phyloP scores from a whole-genome alignment of 2,888 invertebrate genomes.

The Hirtodrosophila alboralis region DNA sequence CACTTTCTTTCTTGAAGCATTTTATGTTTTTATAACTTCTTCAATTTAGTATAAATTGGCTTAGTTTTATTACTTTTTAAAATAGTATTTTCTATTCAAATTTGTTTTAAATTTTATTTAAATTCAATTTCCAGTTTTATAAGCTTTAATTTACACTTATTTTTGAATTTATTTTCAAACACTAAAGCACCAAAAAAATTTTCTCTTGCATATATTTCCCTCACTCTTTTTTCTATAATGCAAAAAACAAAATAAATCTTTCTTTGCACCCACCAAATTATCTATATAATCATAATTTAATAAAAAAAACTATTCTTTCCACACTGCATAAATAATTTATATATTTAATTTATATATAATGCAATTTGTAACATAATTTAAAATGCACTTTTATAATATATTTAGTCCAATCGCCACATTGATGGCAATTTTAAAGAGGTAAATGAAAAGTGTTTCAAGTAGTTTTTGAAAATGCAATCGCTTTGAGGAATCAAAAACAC shows the following conservation, averaged over 20 bases:
- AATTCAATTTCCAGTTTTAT: neutral
- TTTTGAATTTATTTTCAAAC: slow-evolving; percentile 47
- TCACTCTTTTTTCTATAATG: slow-evolving; percentile 69
- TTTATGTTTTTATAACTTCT: too few relatives aligned
- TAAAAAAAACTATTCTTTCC: slow-evolving; percentile 36
- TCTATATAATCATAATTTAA: slow-evolving; percentile 32
- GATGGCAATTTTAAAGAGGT: slow-evolving; percentile 97
- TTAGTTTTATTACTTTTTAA: too few relatives aligned
- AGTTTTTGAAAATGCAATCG: slow-evolving; percentile 48
- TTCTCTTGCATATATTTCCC: slow-evolving; percentile 76
- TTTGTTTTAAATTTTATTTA: neutral
- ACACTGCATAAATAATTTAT: slow-evolving; percentile 35
- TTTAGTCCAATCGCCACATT: slow-evolving; percentile 97
- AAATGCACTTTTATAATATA: slow-evolving; percentile 45
- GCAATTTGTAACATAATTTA: slow-evolving; percentile 39
- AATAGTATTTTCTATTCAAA: too few relatives aligned
- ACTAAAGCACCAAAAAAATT: slow-evolving; percentile 80
- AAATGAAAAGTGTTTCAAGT: slow-evolving; percentile 85
- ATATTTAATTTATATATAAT: slow-evolving; percentile 37
- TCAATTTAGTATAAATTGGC: too few relatives aligned
- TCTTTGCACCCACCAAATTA: slow-evolving; percentile 26
- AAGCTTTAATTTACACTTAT: neutral
- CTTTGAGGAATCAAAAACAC: slow-evolving; percentile 30
- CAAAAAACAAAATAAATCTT: slow-evolving; percentile 33
- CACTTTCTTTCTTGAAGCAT: too few relatives aligned